A percentile compares a stretch with the other conserved stretches of the same genome.
Conservation (phyloP, 1,140 invertebrate species). For the Maconellicoccus hirsutus region DNA sequence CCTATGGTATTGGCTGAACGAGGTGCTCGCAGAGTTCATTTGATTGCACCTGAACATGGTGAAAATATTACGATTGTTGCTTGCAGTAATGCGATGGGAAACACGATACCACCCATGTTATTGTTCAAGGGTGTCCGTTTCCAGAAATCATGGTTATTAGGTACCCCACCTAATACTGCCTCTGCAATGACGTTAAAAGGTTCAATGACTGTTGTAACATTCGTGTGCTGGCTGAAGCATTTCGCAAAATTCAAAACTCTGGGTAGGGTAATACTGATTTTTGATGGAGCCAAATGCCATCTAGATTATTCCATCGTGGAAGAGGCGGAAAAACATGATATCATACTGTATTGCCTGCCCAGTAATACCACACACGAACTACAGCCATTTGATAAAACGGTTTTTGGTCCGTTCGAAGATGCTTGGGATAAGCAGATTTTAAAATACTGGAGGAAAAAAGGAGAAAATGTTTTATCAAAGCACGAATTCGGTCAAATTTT, state of each 20-base stretch:
- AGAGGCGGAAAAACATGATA: conserved; percentile 12
- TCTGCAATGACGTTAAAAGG: conserved; percentile 33
- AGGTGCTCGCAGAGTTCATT: conserved; percentile 34
- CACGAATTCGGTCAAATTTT: conserved; percentile 20
- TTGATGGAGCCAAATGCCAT: conserved; percentile 21
- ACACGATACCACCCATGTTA: conserved; percentile 32
- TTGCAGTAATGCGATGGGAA: conserved; percentile 35
- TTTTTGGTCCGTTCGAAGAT: conserved; percentile 14
- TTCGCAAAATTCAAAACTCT: background rate
- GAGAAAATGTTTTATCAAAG: background rate
- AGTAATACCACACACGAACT: conserved; percentile 23
- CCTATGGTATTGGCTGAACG: too few relatives aligned
- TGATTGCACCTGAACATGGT: conserved; percentile 34
- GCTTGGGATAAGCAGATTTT: conserved; percentile 13
- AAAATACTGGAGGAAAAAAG: conserved; percentile 13
- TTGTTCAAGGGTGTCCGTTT: too few relatives aligned
- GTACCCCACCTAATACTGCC: too few relatives aligned
- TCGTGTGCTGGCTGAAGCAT: conserved; percentile 34
- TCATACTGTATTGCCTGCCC: conserved; percentile 23
- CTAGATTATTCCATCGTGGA: conserved; percentile 11
- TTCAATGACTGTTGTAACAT: conserved; percentile 34
- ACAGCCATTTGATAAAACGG: conserved; percentile 23
- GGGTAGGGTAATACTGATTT: background rate
- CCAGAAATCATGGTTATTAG: conserved; percentile 31
- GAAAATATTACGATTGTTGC: conserved; percentile 36